These are phyloP conservation scores for Acleris sparsana DNA, from an alignment of 2,888 invertebrate genomes.

Conservation along the genomic window DNA sequence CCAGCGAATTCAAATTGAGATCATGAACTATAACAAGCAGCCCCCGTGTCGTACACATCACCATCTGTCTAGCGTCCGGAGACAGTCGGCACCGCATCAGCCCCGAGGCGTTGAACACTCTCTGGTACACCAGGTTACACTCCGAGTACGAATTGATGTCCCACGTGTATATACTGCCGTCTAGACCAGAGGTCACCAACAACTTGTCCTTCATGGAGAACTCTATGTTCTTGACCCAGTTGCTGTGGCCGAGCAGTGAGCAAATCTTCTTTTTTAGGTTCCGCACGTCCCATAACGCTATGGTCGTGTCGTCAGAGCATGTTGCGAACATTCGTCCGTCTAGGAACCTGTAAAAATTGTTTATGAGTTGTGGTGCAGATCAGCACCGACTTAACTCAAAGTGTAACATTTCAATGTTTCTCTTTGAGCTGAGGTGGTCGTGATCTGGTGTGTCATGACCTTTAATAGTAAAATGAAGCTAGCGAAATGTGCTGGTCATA, in stretches of 20 bases:
- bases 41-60: conserved; percentile 95
- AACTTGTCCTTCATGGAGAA: conserved; percentile 93
- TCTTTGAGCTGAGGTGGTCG: no score
- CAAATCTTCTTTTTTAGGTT: conserved; percentile 90
- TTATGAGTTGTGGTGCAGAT: no score
- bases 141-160: conserved; percentile 94
- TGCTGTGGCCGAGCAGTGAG: conserved; percentile 93
- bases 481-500: no score
- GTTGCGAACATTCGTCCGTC: conserved; percentile 95
- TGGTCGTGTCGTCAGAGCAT: conserved; percentile 96
- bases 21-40: conserved; percentile 95
- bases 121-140: conserved; percentile 89
- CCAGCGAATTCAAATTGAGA: conserved; percentile 90
- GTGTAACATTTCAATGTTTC: no score
- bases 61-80: conserved; percentile 93
- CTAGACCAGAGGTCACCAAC: conserved; percentile 95
- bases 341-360: conserved; percentile 86
- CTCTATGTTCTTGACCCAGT: conserved; percentile 98
- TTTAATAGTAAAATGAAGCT: no score
- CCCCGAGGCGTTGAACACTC: conserved; percentile 93
- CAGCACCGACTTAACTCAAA: no score
- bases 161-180: conserved; percentile 97
- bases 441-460: no score
- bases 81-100: conserved; percentile 94
- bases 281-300: conserved; percentile 96